Conservation (phyloP, 1,140 invertebrate species). For the Penaeus chinensis region DNA sequence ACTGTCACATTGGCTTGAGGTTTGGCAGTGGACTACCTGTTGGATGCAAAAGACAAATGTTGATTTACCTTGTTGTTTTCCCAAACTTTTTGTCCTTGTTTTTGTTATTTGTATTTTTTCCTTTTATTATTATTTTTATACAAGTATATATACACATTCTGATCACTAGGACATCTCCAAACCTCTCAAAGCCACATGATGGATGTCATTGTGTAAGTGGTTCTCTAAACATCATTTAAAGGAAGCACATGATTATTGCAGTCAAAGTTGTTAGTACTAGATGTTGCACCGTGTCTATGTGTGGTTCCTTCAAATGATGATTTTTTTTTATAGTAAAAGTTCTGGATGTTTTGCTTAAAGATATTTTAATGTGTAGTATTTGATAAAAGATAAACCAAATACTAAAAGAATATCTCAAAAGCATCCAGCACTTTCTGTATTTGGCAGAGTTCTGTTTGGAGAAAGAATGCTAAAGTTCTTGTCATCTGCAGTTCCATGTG, state of each 20-base stretch:
- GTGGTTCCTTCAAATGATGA: constrained; percentile 41
- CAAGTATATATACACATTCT: no score
- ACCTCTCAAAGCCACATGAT: constrained; percentile 20
- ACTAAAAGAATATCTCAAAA: background rate
- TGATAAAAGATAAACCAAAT: background rate
- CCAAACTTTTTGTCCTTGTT: no score
- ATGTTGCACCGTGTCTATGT: background rate
- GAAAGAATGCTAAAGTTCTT: constrained; percentile 20
- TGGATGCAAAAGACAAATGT: background rate
- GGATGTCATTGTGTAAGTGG: constrained; percentile 33
- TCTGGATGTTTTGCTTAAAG: constrained; percentile 22
- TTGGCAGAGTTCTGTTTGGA: constrained; percentile 30
- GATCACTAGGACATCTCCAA: constrained; percentile 1
- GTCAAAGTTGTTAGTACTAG: background rate
- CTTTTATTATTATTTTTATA: no score
- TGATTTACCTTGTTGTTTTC: no score
- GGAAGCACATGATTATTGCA: constrained; percentile 13
- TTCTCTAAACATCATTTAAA: constrained; percentile 29
- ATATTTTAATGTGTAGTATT: background rate
- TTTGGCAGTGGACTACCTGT: constrained; percentile 27
- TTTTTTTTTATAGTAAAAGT: constrained; percentile 37
- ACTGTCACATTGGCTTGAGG: constrained; percentile 25
- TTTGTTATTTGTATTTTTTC: no score
- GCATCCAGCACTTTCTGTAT: constrained; percentile 32
- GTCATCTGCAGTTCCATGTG: background rate